Evolutionary conservation across 2,888 invertebrate genomes (phyloP).

Genomic region (Dolichopus griseipennis): DNA sequence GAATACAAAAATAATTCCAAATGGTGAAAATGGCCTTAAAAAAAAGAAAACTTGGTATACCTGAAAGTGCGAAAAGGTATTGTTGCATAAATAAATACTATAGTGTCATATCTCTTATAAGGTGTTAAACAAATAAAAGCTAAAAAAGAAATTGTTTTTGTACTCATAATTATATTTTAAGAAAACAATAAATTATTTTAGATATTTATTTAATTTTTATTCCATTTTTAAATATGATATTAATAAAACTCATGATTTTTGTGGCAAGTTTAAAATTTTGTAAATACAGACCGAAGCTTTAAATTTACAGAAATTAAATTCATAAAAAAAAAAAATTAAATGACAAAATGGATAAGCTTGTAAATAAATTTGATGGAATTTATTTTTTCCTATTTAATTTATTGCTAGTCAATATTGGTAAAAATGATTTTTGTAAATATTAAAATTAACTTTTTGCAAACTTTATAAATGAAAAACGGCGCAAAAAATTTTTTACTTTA

Average conservation of each 20-base stretch:
- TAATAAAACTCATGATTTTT: background rate
- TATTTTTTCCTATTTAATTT: too few species aligned
- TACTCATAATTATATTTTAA: background rate
- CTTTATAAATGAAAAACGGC: background rate
- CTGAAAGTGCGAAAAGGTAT: constrained; percentile 1
- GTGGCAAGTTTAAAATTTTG: background rate
- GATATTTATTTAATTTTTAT: too few species aligned
- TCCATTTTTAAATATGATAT: too few species aligned
- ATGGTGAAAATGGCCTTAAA: constrained; percentile 6
- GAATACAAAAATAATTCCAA: background rate
- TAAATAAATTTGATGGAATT: background rate
- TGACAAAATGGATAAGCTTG: constrained; percentile 1
- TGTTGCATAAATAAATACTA: constrained; percentile 4
- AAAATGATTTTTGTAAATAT: too few species aligned
- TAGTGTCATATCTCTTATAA: constrained; percentile 1
- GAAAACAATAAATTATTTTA: too few species aligned
- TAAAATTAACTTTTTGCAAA: too few species aligned
- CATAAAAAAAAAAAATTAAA: background rate
- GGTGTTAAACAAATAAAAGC: background rate
- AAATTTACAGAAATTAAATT: background rate
- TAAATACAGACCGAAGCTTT: background rate
- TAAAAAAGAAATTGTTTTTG: too few species aligned
- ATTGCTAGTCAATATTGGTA: too few species aligned
- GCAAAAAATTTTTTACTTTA: background rate
- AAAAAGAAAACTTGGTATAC: constrained; percentile 3